Evolutionary conservation across 2,113 vertebrate genomes (phyloP).

Genomic region (Maylandia zebra): DNA sequence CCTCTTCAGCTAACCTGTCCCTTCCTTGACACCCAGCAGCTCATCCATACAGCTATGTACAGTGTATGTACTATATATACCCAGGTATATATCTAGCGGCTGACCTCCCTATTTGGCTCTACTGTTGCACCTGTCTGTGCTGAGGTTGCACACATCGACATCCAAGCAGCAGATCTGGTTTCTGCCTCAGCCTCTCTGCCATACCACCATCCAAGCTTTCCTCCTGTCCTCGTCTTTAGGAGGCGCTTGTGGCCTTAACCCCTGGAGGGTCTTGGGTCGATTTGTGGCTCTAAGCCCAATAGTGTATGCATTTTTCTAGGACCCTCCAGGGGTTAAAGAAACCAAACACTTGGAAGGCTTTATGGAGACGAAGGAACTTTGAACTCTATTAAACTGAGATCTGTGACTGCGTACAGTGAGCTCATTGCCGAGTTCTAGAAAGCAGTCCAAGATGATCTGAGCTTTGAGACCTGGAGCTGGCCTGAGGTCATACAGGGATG

Average conservation of each 20-base stretch:
- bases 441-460: neutral
- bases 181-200: neutral
- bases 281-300: too few relatives aligned
- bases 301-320: too few relatives aligned
- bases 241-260: neutral
- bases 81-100: neutral
- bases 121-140: neutral
- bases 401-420: neutral
- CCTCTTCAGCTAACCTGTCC: neutral
- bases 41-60: neutral
- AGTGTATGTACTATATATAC: neutral
- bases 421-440: fast-evolving
- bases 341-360: neutral
- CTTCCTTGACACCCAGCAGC: neutral
- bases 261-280: too few relatives aligned
- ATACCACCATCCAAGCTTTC: neutral
- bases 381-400: neutral
- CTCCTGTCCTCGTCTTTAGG: fast-evolving
- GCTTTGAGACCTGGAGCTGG: neutral
- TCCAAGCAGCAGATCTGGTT: neutral
- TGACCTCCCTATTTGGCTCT: neutral
- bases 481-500: neutral
- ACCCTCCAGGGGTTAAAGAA: neutral
- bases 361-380: neutral
- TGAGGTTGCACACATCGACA: neutral